Base-by-base conservation (phyloP, 2,888 invertebrate species). In the Drosophila seclusa region DNA sequence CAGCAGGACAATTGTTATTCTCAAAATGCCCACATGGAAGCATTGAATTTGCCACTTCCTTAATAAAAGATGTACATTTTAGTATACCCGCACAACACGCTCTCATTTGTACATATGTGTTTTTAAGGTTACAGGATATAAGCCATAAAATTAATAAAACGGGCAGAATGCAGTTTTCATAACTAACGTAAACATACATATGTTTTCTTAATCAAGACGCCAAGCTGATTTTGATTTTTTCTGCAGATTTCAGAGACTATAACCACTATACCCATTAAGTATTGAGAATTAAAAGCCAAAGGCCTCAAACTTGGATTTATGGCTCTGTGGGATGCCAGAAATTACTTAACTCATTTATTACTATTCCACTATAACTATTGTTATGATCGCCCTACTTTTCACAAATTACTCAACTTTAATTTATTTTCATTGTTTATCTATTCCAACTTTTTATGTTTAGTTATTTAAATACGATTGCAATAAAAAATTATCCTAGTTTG, bases 1-100 rank as follows among this genome's bases (percentile, higher is more conserved):
- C 48, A 27, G 48, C 31, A 58, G 36, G 53, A 72, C 73, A 71
- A 71, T 71, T 36, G 58, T 45, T 59, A 24, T 38, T 27, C 59
- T 24, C 2, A 24, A 59, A 59, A 49, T 49, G 54, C 6, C 65
- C 38, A 59, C 38, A 50, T 50, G 50, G 27, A 31, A 48, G n/a
- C 59, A 48, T 18, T 42, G 32, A 21, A 68, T 27, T 68, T 58
- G 32, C 48, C 45, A 59, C 32, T 59, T 49, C 34, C 48, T 31
- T 40, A 2, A 49, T 36, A 68, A 54, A 49, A 13, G 29, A 36
- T 34, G n/a, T 21, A 32, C 40, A 31, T 24, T 49, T 59, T n/a
- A 59, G 34, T 49, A n/a, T 2, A 29, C 29, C 40, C 42, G 21
- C 31, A 42, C 42, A 21, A 29, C 21, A 31, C 21, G 1, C 42